A percentile compares a stretch with the other conserved stretches of the same genome.
Conservation (phyloP, 2,797 vertebrate genomes). For the Muscicapa striata region DNA sequence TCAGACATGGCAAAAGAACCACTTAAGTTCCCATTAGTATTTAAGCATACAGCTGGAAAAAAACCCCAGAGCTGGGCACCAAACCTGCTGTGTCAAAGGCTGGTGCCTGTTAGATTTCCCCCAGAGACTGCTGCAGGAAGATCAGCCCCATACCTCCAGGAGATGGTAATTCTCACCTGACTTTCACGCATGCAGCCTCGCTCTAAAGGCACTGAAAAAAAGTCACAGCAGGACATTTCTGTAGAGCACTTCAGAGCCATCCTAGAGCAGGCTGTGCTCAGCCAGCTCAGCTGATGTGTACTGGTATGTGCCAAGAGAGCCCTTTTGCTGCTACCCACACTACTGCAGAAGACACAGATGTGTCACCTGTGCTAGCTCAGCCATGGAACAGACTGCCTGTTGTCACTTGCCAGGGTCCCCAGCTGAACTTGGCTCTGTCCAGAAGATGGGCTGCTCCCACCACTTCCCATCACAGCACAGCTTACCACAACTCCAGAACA, state of each 20-base stretch:
- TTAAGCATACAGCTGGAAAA: neutral
- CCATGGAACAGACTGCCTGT: neutral
- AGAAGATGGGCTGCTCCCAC: neutral
- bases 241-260: neutral
- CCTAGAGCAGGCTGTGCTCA: neutral
- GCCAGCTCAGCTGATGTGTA: neutral
- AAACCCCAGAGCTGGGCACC: accelerated
- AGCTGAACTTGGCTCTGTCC: neutral
- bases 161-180: neutral
- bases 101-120: too few relatives aligned
- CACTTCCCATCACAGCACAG: neutral
- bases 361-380: neutral
- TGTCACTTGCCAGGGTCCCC: neutral
- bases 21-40: neutral
- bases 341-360: accelerated
- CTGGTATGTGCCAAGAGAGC: neutral
- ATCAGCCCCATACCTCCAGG: neutral
- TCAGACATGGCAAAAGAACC: neutral
- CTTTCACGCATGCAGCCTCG: neutral
- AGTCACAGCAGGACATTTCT: neutral
- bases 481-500: neutral
- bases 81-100: neutral
- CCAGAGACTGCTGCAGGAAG: neutral
- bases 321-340: neutral
- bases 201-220: neutral